phyloP scores from a whole-genome alignment of 2,113 vertebrate genomes.

The Carassius gibelio region DNA sequence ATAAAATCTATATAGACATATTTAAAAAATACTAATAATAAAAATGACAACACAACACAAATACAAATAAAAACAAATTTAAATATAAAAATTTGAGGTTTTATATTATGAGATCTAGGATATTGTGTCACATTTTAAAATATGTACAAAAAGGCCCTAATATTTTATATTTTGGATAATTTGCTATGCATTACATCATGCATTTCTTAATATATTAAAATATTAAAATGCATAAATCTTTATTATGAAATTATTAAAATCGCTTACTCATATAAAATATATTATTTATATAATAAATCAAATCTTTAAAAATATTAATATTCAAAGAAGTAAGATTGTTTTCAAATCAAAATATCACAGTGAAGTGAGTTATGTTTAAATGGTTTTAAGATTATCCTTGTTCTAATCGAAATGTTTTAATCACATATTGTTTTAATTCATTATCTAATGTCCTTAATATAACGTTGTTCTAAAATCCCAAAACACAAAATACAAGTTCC shows the following conservation, averaged over 20 bases:
- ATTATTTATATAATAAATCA: background rate
- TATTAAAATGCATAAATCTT: background rate
- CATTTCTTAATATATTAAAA: background rate
- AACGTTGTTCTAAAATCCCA: background rate
- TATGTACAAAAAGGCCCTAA: background rate
- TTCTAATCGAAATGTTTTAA: too few relatives aligned
- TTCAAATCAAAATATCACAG: background rate
- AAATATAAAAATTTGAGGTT: too few relatives aligned
- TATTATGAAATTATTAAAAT: too few relatives aligned
- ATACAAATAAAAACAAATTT: too few relatives aligned
- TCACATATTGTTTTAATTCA: background rate
- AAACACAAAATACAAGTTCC: background rate
- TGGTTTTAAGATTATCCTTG: background rate
- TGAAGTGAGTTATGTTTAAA: background rate
- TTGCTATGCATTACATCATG: background rate
- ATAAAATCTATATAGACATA: too few relatives aligned
- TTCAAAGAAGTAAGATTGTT: background rate
- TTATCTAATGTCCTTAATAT: background rate
- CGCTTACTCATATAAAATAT: too few relatives aligned
- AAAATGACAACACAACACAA: too few relatives aligned
- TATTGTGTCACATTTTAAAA: background rate
- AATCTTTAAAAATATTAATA: background rate
- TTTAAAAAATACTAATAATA: background rate
- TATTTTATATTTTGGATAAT: background rate
- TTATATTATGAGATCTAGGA: background rate